These are phyloP conservation scores for Charanyca ferruginea DNA, from an alignment of 2,888 invertebrate genomes.

Conservation along the genomic window DNA sequence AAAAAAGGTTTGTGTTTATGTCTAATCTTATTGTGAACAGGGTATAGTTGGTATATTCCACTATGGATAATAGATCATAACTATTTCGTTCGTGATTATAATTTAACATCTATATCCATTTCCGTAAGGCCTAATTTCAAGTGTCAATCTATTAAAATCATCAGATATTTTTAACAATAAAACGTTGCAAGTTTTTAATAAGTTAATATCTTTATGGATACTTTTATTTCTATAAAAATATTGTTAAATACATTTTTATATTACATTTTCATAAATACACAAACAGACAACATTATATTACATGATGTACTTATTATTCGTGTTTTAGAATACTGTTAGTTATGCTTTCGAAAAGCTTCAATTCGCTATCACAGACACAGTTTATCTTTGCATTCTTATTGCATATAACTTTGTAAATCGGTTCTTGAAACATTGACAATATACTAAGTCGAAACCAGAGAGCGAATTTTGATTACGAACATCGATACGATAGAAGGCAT, in stretches of 20 bases:
- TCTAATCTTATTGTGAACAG: no score
- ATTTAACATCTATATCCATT: conserved; percentile 62
- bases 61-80: conserved; percentile 71
- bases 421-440: conserved; percentile 37
- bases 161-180: conserved; percentile 49
- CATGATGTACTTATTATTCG: conserved; percentile 71
- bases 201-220: conserved; percentile 49
- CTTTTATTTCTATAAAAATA: conserved; percentile 69
- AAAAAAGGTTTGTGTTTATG: no score
- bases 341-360: conserved; percentile 83
- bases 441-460: conserved; percentile 36
- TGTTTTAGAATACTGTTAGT: conserved; percentile 84
- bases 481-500: conserved; percentile 21
- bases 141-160: conserved; percentile 49
- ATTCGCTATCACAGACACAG: conserved; percentile 87
- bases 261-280: conserved; percentile 73
- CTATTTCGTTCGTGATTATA: conserved; percentile 70
- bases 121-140: conserved; percentile 69
- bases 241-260: conserved; percentile 68
- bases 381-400: conserved; percentile 64
- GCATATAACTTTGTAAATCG: conserved; percentile 49
- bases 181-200: conserved; percentile 57
- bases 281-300: conserved; percentile 66
- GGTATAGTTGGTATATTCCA: conserved; percentile 65
- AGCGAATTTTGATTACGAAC: conserved; percentile 45